Base-by-base conservation (phyloP, 1,140 invertebrate genomes). In the Magallana angulata region DNA sequence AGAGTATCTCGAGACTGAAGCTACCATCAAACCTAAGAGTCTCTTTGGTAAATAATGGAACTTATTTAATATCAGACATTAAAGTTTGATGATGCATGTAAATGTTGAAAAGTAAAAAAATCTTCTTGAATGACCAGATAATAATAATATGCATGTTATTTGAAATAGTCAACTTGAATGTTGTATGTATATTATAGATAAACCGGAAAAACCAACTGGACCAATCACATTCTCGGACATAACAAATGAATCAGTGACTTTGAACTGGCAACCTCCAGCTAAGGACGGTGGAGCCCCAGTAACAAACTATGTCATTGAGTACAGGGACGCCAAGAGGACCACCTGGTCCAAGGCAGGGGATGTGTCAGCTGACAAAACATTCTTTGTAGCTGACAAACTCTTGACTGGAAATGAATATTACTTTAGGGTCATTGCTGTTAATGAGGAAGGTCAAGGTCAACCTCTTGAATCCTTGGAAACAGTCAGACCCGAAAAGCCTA, bases 221-320 rank as follows among this genome's bases (percentile, higher is more conserved):
- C 16, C 96, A 96, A 88, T 95, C 71, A 89, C 93, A 94, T 97
- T 97, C 0, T 97, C 96, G 56, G 98, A 99, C 92, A 97, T 99
- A 86, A 99, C 98, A n/a, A 98, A 98, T 2, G 98, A 99, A 93
- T 98, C 98, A 6, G 99, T 99, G 24, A 99, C 98, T 0, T 95
- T 99, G 6, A 98, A 97, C 95, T 99, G 99, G 99, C 97, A 97
- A 93, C 97, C 98, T 91, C 99, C 99, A 4, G 98, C 97, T 57
- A 94, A 95, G 90, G 95, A 96, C 90, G 98, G 98, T 36, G 99
- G 99, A n/a, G 92, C 93, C n/a, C 92, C 94, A 30, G 91, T 95
- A 59, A 94, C 93, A 24, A 91, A 89, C n/a, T 95, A 94, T 87
- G 81, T 94, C 24, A 87, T 95, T 56, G 94, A 95, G 84, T 94